These are phyloP conservation scores for Eunapius fragilis DNA, from an alignment of 37 sponge, comb jelly and placozoan genomes.

Conservation along the genomic window DNA sequence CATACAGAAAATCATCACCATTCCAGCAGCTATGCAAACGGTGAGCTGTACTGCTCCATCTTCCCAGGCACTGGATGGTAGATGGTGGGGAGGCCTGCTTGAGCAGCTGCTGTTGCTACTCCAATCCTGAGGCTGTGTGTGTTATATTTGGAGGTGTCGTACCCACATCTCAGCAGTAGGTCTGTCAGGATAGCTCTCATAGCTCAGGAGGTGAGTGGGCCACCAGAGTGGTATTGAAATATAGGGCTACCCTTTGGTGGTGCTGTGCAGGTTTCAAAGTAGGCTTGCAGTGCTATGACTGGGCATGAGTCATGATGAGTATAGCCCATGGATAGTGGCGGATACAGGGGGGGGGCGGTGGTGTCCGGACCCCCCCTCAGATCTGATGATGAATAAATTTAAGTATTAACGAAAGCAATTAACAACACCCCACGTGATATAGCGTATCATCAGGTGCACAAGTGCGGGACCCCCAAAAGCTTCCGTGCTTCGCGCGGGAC, in stretches of 20 bases:
- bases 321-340: too few species aligned
- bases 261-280: neutral
- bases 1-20: slow-evolving; percentile 98
- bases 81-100: neutral
- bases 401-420: too few species aligned
- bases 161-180: neutral
- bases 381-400: too few species aligned
- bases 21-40: slow-evolving; percentile 98
- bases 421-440: too few species aligned
- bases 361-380: too few species aligned
- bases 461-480: too few species aligned
- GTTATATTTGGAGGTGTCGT: neutral
- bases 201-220: neutral
- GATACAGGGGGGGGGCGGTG: too few species aligned
- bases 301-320: neutral
- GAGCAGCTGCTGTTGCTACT: neutral
- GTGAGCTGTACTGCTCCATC: too few species aligned
- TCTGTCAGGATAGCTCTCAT: neutral
- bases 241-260: neutral
- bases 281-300: neutral
- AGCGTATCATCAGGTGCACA: too few species aligned
- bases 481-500: too few species aligned
- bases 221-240: neutral
- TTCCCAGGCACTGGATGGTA: too few species aligned
- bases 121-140: neutral